A percentile compares a stretch with the other conserved stretches of the same genome.
phyloP scores from a whole-genome alignment of 2,888 invertebrate genomes.

The Suillia variegata region DNA sequence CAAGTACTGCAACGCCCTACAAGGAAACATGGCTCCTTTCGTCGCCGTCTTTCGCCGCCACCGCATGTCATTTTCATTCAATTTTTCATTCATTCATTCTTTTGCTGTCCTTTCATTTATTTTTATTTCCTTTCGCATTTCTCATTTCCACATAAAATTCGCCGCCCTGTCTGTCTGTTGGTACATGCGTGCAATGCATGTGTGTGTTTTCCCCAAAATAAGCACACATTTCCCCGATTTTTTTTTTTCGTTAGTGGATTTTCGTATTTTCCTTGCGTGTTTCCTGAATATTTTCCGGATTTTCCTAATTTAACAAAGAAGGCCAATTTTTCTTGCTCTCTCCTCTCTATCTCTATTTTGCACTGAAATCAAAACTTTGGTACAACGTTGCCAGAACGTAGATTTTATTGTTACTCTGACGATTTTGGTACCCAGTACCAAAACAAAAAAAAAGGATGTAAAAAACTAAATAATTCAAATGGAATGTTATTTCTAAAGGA shows the following conservation, averaged over 20 bases:
- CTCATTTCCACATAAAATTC: not conserved
- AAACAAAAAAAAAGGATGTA: no score
- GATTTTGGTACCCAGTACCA: no score
- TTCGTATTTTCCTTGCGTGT: constrained; percentile 29
- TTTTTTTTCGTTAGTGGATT: constrained; percentile 31
- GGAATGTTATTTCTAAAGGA: no score
- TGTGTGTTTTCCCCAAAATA: constrained; percentile 28
- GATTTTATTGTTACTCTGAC: no score
- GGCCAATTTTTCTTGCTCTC: no score
- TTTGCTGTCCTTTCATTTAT: not conserved
- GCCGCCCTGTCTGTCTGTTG: not conserved
- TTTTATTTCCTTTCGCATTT: not conserved
- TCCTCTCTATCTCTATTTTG: constrained; percentile 21
- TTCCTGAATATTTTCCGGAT: constrained; percentile 47
- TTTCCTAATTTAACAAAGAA: constrained; percentile 48
- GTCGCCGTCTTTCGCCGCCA: no score
- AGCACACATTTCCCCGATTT: constrained; percentile 17
- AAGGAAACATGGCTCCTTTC: no score
- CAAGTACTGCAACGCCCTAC: constrained; percentile 17
- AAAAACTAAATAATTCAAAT: no score
- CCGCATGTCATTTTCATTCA: constrained; percentile 38
- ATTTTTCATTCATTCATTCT: constrained; percentile 39
- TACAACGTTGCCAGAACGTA: no score
- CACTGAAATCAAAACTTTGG: no score
- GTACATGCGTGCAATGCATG: not conserved